Evolutionary conservation across 2,888 invertebrate species (phyloP).

Genomic region (Drosophila mercatorum): DNA sequence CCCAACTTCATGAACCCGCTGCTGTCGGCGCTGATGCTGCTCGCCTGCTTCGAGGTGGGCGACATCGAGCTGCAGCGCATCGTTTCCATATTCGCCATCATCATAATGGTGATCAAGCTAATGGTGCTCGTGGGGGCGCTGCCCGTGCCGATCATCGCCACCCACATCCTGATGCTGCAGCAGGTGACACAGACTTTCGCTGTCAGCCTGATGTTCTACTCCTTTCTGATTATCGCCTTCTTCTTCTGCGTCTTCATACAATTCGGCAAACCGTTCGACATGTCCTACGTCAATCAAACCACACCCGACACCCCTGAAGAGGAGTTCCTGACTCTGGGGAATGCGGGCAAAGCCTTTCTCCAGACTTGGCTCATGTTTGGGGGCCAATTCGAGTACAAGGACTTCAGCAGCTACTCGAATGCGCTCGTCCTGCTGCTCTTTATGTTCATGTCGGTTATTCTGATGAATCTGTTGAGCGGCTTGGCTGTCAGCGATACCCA

Average conservation of each 20-base stretch:
- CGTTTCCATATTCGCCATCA: conserved; percentile 89
- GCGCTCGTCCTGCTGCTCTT: conserved; percentile 91
- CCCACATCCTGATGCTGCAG: conserved; percentile 92
- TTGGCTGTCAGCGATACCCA: conserved; percentile 93
- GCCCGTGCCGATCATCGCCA: conserved; percentile 88
- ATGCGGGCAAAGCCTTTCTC: conserved; percentile 86
- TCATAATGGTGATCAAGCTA: conserved; percentile 90
- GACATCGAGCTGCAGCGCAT: conserved; percentile 87
- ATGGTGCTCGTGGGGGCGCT: conserved; percentile 91
- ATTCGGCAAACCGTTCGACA: conserved; percentile 86
- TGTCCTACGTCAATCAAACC: background rate
- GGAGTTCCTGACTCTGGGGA: conserved; percentile 88
- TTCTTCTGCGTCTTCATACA: conserved; percentile 91
- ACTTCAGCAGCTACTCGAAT: conserved; percentile 89
- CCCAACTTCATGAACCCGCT: conserved; percentile 91
- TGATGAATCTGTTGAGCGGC: conserved; percentile 92
- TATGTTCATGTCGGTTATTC: conserved; percentile 91
- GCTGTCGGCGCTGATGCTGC: conserved; percentile 87
- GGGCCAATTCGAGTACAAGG: conserved; percentile 92
- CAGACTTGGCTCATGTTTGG: conserved; percentile 94
- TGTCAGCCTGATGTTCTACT: conserved; percentile 91
- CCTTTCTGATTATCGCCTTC: conserved; percentile 92
- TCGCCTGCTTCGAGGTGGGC: conserved; percentile 86
- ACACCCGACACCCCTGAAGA: conserved; percentile 73
- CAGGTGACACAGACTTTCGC: conserved; percentile 92